Evolutionary conservation across 2,113 vertebrate species (phyloP).

Genomic region (Anguilla rostrata): DNA sequence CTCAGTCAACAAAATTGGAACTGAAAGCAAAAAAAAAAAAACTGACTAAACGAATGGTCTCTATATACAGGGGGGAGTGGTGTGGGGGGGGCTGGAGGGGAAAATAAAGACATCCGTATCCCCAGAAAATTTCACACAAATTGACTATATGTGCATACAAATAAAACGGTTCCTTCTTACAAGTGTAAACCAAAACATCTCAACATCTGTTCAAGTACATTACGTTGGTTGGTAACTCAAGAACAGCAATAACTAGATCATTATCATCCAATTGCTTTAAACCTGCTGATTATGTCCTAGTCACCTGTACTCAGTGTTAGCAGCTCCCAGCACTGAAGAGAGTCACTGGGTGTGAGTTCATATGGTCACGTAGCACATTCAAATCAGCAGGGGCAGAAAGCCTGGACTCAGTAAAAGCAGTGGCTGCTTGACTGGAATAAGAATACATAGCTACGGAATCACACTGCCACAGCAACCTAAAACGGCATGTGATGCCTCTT

Average conservation of each 20-base stretch:
- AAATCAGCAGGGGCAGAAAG: neutral
- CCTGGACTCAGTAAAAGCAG: neutral
- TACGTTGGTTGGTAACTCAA: neutral
- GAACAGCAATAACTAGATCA: neutral
- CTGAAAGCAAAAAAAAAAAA: neutral
- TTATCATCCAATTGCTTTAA: neutral
- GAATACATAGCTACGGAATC: neutral
- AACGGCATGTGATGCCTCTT: neutral
- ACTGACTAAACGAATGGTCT: neutral
- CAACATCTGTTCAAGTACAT: neutral
- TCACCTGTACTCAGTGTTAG: neutral
- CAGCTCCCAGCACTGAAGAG: neutral
- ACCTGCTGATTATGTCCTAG: neutral
- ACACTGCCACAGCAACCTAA: neutral
- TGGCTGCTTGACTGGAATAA: neutral
- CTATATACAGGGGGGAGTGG: too few species aligned
- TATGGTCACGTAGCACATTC: neutral
- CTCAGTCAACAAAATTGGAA: conserved; percentile 1
- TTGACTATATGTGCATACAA: neutral
- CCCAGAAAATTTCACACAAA: neutral
- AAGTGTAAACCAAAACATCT: neutral
- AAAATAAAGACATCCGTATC: too few species aligned
- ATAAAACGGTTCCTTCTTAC: neutral
- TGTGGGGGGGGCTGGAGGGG: too few species aligned
- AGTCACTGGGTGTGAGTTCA: neutral